A percentile compares a stretch with the other conserved stretches of the same genome.
These are phyloP conservation scores for Boloria euphrosyne DNA, from an alignment of 2,888 invertebrate genomes.

Conservation along the genomic window DNA sequence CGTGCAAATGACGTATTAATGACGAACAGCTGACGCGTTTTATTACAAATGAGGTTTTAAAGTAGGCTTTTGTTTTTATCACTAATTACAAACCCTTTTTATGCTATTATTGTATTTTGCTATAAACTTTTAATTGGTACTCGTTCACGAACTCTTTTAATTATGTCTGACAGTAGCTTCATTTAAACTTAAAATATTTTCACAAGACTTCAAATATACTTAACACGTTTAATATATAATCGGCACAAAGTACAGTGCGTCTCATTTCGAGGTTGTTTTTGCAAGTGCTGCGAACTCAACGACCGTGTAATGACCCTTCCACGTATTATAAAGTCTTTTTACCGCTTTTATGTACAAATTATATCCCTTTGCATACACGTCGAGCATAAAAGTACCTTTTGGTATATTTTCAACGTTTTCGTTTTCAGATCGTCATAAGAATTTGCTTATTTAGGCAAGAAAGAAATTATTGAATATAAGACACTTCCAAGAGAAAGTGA, in stretches of 20 bases:
- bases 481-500: slow-evolving; percentile 37
- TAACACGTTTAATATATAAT: slow-evolving; percentile 38
- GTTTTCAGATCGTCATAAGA: slow-evolving; percentile 45
- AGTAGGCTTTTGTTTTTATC: slow-evolving; percentile 1
- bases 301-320: slow-evolving; percentile 72
- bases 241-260: slow-evolving; percentile 42
- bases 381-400: slow-evolving; percentile 66
- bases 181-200: slow-evolving; percentile 27
- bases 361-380: slow-evolving; percentile 65
- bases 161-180: slow-evolving; percentile 4
- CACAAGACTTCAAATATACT: slow-evolving; percentile 30
- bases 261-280: slow-evolving; percentile 62
- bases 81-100: neutral
- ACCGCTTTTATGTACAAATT: slow-evolving; percentile 65
- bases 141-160: neutral
- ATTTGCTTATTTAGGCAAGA: slow-evolving; percentile 41
- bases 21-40: slow-evolving; percentile 6
- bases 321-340: slow-evolving; percentile 72
- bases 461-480: slow-evolving; percentile 39
- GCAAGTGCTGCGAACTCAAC: slow-evolving; percentile 71
- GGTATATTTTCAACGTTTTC: slow-evolving; percentile 53
- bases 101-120: neutral
- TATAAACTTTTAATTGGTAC: neutral
- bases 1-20: slow-evolving; percentile 23
- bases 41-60: neutral